Conservation (phyloP, 2,797 vertebrate species). For the Melanotaenia parkinsoni region DNA sequence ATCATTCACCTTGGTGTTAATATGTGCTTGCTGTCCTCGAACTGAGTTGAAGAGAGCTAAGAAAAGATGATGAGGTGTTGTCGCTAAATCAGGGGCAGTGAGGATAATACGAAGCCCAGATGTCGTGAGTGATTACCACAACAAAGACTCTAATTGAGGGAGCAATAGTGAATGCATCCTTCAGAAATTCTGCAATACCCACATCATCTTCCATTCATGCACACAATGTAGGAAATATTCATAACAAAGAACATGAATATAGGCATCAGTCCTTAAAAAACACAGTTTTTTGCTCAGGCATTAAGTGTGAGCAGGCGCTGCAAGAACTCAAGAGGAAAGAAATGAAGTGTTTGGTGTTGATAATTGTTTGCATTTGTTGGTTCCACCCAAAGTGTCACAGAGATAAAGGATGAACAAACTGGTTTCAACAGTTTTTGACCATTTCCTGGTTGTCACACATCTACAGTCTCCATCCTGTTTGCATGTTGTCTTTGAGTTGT, state of each 20-base stretch:
- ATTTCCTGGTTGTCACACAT: neutral
- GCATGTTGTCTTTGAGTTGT: slow-evolving; percentile 1
- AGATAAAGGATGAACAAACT: slow-evolving; percentile 16
- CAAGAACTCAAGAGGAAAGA: slow-evolving; percentile 13
- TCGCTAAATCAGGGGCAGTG: slow-evolving; percentile 30
- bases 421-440: neutral
- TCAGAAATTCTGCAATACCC: slow-evolving; percentile 35
- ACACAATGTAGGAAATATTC: slow-evolving; percentile 6
- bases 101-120: slow-evolving; percentile 36
- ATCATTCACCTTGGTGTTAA: neutral
- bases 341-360: slow-evolving; percentile 11
- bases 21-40: neutral
- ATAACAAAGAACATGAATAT: slow-evolving; percentile 1
- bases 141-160: slow-evolving; percentile 60
- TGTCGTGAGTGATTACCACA: slow-evolving; percentile 47
- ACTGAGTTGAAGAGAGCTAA: slow-evolving; percentile 8
- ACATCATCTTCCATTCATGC: slow-evolving; percentile 22
- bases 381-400: slow-evolving; percentile 9
- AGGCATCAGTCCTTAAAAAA: neutral
- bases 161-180: slow-evolving; percentile 43
- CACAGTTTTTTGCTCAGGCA: slow-evolving; percentile 20
- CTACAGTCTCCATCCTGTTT: neutral
- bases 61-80: slow-evolving; percentile 32
- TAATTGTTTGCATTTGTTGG: slow-evolving; percentile 31
- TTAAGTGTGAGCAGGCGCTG: neutral